Evolutionary conservation across 2,888 invertebrate genomes (phyloP).

Genomic region (Cheilosia scutellata): DNA sequence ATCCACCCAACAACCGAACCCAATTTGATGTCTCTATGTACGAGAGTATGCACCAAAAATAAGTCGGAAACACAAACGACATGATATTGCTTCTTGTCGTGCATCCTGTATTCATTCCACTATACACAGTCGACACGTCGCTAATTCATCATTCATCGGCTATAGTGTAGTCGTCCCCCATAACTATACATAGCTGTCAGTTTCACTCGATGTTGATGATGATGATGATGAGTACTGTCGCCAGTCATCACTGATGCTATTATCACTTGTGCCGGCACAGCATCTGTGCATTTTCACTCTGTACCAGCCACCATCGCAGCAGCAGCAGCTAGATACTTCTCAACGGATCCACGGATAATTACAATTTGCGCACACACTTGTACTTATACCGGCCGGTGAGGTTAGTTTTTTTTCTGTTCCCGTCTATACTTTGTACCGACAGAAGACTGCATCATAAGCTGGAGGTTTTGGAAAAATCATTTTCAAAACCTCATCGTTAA

Average conservation of each 20-base stretch:
- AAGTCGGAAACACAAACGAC: conserved; percentile 30
- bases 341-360: conserved; percentile 39
- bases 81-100: conserved; percentile 35
- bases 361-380: conserved; percentile 23
- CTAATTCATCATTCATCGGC: conserved; percentile 47
- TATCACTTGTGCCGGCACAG: conserved; percentile 43
- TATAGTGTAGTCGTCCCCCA: conserved; percentile 4
- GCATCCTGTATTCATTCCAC: conserved; percentile 31
- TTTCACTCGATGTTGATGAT: conserved; percentile 5
- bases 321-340: not conserved
- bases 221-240: conserved; percentile 34
- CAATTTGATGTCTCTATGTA: not conserved
- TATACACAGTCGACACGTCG: conserved; percentile 25
- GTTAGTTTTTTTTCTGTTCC: not conserved
- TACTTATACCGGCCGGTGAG: conserved; percentile 2
- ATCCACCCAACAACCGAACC: not conserved
- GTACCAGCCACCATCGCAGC: not conserved
- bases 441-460: not conserved
- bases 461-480: not conserved
- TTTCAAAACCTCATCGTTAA: conserved; percentile 23
- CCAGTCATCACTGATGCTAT: conserved; percentile 33
- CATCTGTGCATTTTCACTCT: conserved; percentile 16
- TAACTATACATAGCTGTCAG: not conserved
- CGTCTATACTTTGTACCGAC: not conserved
- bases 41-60: not conserved